phyloP scores from a whole-genome alignment of 2,113 vertebrate genomes.

The Cichladusa arquata region DNA sequence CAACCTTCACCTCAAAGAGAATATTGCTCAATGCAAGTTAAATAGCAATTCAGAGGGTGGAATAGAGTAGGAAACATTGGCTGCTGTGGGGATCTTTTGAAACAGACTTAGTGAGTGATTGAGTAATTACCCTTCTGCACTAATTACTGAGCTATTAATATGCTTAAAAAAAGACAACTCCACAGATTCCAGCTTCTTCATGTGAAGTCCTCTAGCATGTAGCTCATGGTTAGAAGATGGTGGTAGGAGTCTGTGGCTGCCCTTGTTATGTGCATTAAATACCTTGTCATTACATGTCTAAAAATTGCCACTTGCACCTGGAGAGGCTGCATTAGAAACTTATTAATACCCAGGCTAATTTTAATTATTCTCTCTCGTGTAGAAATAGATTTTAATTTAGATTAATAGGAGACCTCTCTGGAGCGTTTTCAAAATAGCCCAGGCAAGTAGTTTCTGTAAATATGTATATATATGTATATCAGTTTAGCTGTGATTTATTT shows the following conservation, averaged over 20 bases:
- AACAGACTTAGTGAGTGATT: not conserved
- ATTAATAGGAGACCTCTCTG: not conserved
- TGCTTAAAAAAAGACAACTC: not conserved
- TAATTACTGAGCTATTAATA: not conserved
- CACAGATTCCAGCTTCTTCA: not conserved
- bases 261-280: not conserved
- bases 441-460: not conserved
- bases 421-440: not conserved
- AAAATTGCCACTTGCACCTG: not conserved
- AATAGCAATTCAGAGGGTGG: not conserved
- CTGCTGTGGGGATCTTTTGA: not conserved
- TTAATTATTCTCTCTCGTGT: not conserved
- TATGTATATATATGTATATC: not conserved
- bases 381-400: not conserved
- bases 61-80: not conserved
- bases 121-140: not conserved
- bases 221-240: rapidly evolving
- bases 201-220: not conserved
- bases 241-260: not conserved
- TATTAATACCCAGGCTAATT: not conserved
- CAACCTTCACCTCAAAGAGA: not conserved
- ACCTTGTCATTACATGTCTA: not conserved
- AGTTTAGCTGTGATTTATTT: not conserved
- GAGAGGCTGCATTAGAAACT: not conserved
- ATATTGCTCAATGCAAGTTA: not conserved